Conservation (phyloP, 2,113 vertebrate genomes). For the Struthio camelus region DNA sequence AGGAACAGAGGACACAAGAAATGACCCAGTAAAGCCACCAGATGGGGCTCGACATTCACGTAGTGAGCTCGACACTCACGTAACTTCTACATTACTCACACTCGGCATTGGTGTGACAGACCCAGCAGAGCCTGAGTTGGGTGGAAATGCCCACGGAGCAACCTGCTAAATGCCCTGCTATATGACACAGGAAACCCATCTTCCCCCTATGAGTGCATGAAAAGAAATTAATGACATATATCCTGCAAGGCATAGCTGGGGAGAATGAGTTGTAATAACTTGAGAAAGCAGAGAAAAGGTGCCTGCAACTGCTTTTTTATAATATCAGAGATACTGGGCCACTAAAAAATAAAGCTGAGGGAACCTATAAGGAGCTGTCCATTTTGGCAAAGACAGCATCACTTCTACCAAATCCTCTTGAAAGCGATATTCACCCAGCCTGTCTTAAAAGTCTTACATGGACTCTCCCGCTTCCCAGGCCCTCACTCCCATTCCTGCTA, state of each 20-base stretch:
- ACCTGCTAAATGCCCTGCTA: neutral
- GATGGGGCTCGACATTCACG: constrained; percentile 50
- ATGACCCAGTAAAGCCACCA: constrained; percentile 13
- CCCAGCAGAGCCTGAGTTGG: neutral
- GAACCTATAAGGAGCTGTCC: neutral
- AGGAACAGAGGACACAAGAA: constrained; percentile 6
- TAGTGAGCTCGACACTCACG: neutral
- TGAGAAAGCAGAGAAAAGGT: neutral
- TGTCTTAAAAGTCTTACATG: neutral
- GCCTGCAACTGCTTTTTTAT: accelerated
- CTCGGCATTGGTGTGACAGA: neutral
- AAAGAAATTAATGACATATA: neutral
- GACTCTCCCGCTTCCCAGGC: neutral
- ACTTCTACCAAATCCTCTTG: neutral
- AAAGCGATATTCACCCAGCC: neutral
- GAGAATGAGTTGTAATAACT: neutral
- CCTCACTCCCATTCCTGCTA: neutral
- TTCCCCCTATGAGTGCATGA: neutral
- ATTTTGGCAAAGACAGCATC: neutral
- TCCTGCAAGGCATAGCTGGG: neutral
- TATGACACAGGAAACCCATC: neutral
- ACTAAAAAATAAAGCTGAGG: neutral
- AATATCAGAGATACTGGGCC: accelerated
- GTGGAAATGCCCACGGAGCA: neutral
- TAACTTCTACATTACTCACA: neutral